Evolutionary conservation across 1,140 invertebrate species (phyloP), one percentile per base, ranked within the genome.

Genomic region (Drosophila nebulosa): DNA sequence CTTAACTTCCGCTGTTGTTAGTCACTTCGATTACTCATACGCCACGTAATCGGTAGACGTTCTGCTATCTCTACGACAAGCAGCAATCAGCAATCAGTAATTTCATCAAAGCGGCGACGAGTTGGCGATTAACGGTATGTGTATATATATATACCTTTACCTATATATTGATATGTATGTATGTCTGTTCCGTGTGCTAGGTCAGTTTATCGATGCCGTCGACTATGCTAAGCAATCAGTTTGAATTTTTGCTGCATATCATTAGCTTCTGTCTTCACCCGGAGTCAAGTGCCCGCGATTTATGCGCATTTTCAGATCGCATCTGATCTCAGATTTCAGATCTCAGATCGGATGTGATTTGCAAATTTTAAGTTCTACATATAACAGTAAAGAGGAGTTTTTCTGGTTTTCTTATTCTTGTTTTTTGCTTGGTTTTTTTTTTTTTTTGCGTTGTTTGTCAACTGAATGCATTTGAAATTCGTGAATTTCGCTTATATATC

Each of bases 401-500:
- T 39, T 39, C 36, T 39, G 4, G 12, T 14, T 39, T 14, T 14
- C 3, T 16, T 39, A 16, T 39, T 39, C 36, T 50, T 24, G 27
- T 3, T 69, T n/a, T n/a, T n/a, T n/a, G n/a, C n/a, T n/a, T n/a
- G n/a, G n/a, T n/a, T n/a, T n/a, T n/a, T n/a, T n/a, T n/a, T n/a
- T n/a, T n/a, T n/a, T n/a, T 74, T 78, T 79, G 72, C 58, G 83
- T 88, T 86, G 83, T 76, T 79, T 88, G 46, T 76, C 83, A 83
- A 86, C 83, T 88, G 67, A 83, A 88, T 86, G 83, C 83, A 83
- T 88, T 86, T 75, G 52, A 66, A 78, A 65, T 79, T 46, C 26
- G 53, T 63, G 76, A 66, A 12, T 68, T 68, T 74, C 52, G 56
- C 70, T 74, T 81, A 86, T 67, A 52, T 56, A 77, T 63, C 24